Base-by-base conservation (phyloP, 2,797 vertebrate genomes). In the Eulemur rubriventer region DNA sequence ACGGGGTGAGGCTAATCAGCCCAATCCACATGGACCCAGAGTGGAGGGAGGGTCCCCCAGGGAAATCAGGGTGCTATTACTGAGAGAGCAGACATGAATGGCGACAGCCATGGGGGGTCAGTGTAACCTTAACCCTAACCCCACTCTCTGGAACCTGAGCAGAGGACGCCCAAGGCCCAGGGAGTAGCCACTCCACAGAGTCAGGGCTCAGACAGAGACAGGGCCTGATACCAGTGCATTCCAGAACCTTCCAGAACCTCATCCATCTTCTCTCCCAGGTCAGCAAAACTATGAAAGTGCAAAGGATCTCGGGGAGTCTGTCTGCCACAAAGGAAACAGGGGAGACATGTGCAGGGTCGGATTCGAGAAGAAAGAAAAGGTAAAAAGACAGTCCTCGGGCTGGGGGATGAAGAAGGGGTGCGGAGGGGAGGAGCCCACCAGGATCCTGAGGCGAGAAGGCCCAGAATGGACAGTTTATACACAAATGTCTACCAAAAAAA, bases 101-200 rank as follows among this genome's bases (percentile, higher is more conserved):
- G 48, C 16, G 12, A 48, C n/a, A 1, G 20, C 16, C 1, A 0
- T 1, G 18, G 1, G 35, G 41, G n/a, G 4, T 17, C 0, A 0
- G 17, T 11, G 50, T 57, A 24, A 24, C 55, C 55, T 22, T 57
- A 24, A 57, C 22, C 22, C 55, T 57, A 57, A 57, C 22, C 48
- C 11, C 11, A 13, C 9, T 13, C 11, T 28, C 38, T 0, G 48
- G 7, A 22, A 35, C 35, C 50, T 24, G 30, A 80, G 22, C 52
- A 46, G 35, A n/a, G 3, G 18, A n/a, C 43, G 0, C 11, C 24
- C 75, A 7, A 3, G 48, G 43, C 65, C 67, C 30, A 43, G 0
- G 90, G 90, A 16, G 38, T 13, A 26, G 24, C 65, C 24, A 2
- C 70, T 41, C 28, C n/a, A 16, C 7, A 7, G n/a, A 57, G 30